These are phyloP conservation scores for Neria commutata DNA, from an alignment of 2,888 invertebrate species.

Conservation along the genomic window DNA sequence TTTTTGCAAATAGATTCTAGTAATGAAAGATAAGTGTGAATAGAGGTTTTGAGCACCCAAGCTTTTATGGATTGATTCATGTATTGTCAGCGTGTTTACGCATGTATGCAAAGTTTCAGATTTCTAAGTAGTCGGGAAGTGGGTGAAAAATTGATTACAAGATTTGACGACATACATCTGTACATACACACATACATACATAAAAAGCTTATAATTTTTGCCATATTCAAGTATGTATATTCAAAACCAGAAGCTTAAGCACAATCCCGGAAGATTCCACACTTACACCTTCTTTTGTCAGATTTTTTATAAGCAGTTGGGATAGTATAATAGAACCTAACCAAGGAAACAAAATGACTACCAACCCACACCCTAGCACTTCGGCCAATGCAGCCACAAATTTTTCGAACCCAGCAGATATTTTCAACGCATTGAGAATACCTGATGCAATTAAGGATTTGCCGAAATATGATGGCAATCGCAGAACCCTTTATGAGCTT, in stretches of 20 bases:
- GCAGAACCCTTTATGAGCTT: neutral
- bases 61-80: too few species aligned
- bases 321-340: neutral
- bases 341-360: too few species aligned
- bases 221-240: neutral
- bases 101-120: too few species aligned
- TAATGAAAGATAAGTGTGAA: too few species aligned
- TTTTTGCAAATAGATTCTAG: too few species aligned
- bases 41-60: too few species aligned
- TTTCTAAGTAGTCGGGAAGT: too few species aligned
- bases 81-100: too few species aligned
- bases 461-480: neutral
- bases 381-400: neutral
- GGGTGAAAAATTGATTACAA: neutral
- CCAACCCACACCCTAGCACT: neutral
- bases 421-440: neutral
- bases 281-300: neutral
- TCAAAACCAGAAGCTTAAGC: neutral
- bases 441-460: neutral
- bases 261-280: neutral
- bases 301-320: neutral
- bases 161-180: neutral
- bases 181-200: neutral
- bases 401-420: neutral
- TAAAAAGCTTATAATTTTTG: neutral